Percentiles rank a stretch among this genome's conserved stretches.
Evolutionary conservation across 2,888 invertebrate genomes (phyloP).

Genomic region (Digitonthophagus gazella): DNA sequence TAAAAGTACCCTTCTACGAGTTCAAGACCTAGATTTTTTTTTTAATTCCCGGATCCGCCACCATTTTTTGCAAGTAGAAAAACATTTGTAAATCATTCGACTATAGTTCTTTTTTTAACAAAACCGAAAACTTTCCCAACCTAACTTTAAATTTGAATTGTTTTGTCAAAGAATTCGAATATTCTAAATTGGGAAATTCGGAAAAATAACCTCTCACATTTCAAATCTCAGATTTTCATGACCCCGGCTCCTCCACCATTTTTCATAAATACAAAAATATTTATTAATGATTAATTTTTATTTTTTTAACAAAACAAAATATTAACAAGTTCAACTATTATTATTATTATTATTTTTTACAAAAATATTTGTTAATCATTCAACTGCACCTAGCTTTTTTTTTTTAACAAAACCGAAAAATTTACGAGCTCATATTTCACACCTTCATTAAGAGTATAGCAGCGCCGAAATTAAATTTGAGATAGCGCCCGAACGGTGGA

Average conservation of each 20-base stretch:
- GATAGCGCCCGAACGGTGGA: not conserved
- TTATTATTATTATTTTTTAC: too few relatives aligned
- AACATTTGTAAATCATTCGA: too few relatives aligned
- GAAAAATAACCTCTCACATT: too few relatives aligned
- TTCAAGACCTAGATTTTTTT: not conserved
- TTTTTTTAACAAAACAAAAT: too few relatives aligned
- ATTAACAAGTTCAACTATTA: too few relatives aligned
- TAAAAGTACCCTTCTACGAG: not conserved
- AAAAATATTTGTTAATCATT: not conserved
- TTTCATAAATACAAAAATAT: not conserved
- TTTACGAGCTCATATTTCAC: not conserved
- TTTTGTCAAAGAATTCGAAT: conserved; percentile 5
- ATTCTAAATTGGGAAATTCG: not conserved
- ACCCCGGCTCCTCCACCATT: not conserved
- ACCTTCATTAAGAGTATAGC: not conserved
- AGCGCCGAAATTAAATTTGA: not conserved
- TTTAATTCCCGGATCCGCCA: too few relatives aligned
- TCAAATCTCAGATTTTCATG: too few relatives aligned
- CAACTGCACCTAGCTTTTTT: not conserved
- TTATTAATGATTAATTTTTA: not conserved
- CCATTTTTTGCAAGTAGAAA: too few relatives aligned
- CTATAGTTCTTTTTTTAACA: too few relatives aligned
- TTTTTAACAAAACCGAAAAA: not conserved
- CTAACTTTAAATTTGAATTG: conserved; percentile 5
- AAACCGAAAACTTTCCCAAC: too few relatives aligned